A percentile compares a stretch with the other conserved stretches of the same genome.
Conservation (phyloP, 2,888 invertebrate genomes). For the Cremastinae sp. region DNA sequence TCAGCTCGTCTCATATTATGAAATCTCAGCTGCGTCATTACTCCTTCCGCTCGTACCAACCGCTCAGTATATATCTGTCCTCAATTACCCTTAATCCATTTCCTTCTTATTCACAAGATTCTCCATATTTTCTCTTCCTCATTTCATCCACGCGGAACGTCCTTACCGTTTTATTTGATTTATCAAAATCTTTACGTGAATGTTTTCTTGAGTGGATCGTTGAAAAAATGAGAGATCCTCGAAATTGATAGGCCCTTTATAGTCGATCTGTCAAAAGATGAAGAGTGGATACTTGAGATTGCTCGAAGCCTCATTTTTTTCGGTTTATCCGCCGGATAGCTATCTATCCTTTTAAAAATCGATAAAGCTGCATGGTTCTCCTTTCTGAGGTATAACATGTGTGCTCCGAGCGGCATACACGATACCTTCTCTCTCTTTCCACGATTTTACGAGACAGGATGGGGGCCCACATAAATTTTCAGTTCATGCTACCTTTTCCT, state of each 20-base stretch:
- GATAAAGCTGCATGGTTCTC: slow-evolving; percentile 47
- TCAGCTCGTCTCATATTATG: slow-evolving; percentile 15
- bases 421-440: slow-evolving; percentile 52
- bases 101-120: too few relatives aligned
- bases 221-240: too few relatives aligned
- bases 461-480: slow-evolving; percentile 52
- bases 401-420: slow-evolving; percentile 31
- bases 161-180: too few relatives aligned
- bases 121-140: too few relatives aligned
- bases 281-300: too few relatives aligned
- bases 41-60: slow-evolving; percentile 13
- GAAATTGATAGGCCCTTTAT: too few relatives aligned
- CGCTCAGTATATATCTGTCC: slow-evolving; percentile 60
- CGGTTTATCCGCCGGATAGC: neutral
- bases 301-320: slow-evolving; percentile 2
- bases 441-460: slow-evolving; percentile 55
- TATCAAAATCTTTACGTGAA: too few relatives aligned
- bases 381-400: slow-evolving; percentile 4
- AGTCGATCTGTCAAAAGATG: slow-evolving; percentile 46
- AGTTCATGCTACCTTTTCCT: slow-evolving; percentile 13
- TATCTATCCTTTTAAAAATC: slow-evolving; percentile 47
- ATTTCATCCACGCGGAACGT: too few relatives aligned
- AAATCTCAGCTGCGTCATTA: slow-evolving; percentile 25
- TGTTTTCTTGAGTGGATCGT: too few relatives aligned
- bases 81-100: too few relatives aligned